Base-by-base conservation (phyloP, 2,113 vertebrate species). In the Stomatorhinus ivindoensis region DNA sequence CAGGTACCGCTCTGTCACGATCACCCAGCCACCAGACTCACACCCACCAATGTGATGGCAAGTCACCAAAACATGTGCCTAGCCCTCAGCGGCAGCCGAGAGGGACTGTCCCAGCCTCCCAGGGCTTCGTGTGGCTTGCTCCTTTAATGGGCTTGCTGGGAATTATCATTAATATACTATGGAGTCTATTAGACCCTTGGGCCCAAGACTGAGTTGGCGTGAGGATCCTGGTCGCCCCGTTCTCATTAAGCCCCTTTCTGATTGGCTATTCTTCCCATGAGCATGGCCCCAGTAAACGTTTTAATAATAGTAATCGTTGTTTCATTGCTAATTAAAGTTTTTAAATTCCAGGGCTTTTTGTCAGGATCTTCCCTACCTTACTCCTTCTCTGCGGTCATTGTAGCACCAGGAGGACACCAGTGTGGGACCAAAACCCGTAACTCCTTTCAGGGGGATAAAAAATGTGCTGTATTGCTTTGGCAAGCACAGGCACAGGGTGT, bases 181-280 rank as follows among this genome's bases (percentile, higher is more conserved):
- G 95, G 95, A 94, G 94, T 96, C 95, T 96, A 96, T 96, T 96
- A 96, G 95, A 95, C 93, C 93, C 94, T 95, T 91, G 95, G 95
- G 94, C 95, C 93, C 91, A 95, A 96, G 96, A 96, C 94, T 93
- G 94, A 95, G 94, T 94, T 82, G 94, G 93, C 91, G 89, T 94
- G 94, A 95, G 96, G 95, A 96, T 96, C 96, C 96, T 94, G 93
- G 94, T 95, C 35, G 35, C 94, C 94, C 96, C 96, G 91, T 94
- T 95, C 95, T 96, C 95, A 96, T 96, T 97, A 96, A 95, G 94
- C 94, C 93, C 92, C 93, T 95, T 95, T 95, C 95, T 96, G 95
- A 96, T 96, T 96, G 96, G 95, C 92, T 94, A 92, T 93, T 87
- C 93, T 92, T 95, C 94, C 92, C 94, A 92, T 91, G 93, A 92